These are phyloP conservation scores for Xyliphius kryptos DNA, from an alignment of 2,113 vertebrate species.

Conservation along the genomic window DNA sequence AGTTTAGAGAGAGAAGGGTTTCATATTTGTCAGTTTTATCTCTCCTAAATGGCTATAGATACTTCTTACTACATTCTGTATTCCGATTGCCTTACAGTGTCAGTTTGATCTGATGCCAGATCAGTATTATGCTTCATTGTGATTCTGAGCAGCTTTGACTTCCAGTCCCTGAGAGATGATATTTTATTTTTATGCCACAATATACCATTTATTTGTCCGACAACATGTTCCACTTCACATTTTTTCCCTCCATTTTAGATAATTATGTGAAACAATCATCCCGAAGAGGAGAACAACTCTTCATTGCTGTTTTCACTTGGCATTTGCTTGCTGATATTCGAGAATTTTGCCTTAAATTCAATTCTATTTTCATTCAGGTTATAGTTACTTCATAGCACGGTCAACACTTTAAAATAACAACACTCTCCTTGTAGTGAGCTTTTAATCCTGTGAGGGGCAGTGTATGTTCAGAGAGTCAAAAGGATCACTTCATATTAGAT, in stretches of 20 bases:
- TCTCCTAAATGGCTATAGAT: too few relatives aligned
- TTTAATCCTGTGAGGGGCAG: constrained; percentile 26
- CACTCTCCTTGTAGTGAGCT: constrained; percentile 3
- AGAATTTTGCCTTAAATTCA: constrained; percentile 34
- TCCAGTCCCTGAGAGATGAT: constrained; percentile 22
- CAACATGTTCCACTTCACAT: constrained; percentile 23
- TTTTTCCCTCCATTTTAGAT: constrained; percentile 42
- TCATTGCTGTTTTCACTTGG: constrained; percentile 33
- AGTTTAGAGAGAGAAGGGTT: not conserved
- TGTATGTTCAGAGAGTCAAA: constrained; percentile 20
- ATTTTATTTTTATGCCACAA: too few relatives aligned
- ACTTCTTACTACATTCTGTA: too few relatives aligned
- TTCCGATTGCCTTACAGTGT: too few relatives aligned
- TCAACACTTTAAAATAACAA: too few relatives aligned
- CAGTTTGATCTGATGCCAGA: too few relatives aligned
- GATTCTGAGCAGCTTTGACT: too few relatives aligned
- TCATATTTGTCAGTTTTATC: too few relatives aligned
- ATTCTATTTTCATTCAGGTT: too few relatives aligned
- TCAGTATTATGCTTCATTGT: too few relatives aligned
- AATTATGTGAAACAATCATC: constrained; percentile 39
- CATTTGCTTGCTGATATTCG: constrained; percentile 38
- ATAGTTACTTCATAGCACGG: too few relatives aligned
- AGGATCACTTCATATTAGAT: not conserved
- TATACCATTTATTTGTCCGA: too few relatives aligned
- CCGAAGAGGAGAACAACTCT: constrained; percentile 30